phyloP scores from a whole-genome alignment of 2,888 invertebrate genomes.

The Rhabditoides inermis region DNA sequence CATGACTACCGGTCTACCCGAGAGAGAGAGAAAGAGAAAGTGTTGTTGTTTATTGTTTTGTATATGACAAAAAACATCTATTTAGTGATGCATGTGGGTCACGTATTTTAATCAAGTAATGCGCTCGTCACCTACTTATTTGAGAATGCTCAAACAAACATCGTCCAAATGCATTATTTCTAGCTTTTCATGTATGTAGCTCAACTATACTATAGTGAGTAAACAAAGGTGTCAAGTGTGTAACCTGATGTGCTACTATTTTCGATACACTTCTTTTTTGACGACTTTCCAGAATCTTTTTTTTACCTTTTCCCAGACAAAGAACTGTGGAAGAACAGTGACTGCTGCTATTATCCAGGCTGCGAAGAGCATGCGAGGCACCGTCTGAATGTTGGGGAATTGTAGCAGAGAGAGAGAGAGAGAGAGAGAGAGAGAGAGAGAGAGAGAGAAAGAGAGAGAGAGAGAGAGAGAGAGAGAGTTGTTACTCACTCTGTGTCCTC shows the following conservation, averaged over 20 bases:
- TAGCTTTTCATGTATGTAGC: too few species aligned
- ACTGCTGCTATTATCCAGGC: constrained; percentile 30
- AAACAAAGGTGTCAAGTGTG: not conserved
- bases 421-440: too few species aligned
- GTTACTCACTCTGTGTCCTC: constrained; percentile 15
- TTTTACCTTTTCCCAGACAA: constrained; percentile 24
- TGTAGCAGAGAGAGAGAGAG: not conserved
- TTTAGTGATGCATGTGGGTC: too few species aligned
- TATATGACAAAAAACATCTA: too few species aligned
- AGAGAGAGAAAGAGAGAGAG: too few species aligned
- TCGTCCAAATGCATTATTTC: too few species aligned
- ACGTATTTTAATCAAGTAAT: too few species aligned
- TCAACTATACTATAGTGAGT: not conserved
- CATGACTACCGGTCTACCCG: too few species aligned
- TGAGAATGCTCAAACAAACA: too few species aligned
- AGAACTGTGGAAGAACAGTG: constrained; percentile 29
- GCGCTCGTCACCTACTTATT: too few species aligned
- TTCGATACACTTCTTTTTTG: not conserved
- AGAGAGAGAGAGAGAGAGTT: not conserved
- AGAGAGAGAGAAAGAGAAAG: too few species aligned
- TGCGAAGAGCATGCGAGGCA: constrained; percentile 23
- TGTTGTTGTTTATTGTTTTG: too few species aligned
- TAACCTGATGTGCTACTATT: not conserved
- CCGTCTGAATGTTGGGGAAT: constrained; percentile 6
- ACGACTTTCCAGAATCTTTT: not conserved